Evolutionary conservation across 2,797 vertebrate genomes (phyloP), one percentile per base, ranked within the genome.

Genomic region (Eulemur albifrons): DNA sequence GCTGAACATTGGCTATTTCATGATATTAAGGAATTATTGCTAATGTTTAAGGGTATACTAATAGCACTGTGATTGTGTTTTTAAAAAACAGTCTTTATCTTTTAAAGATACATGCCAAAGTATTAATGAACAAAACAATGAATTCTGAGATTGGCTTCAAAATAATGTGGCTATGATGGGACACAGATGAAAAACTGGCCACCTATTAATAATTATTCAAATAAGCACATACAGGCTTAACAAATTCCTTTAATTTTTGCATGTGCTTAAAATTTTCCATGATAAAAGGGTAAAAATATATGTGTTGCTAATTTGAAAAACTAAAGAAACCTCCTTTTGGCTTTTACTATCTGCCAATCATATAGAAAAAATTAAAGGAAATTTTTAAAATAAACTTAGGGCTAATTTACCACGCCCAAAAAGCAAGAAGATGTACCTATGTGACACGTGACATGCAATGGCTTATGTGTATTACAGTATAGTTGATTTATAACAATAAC

Each of bases 21-120:
- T 21, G 7, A 50, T 38, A 73, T 61, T 45, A 65, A 87, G 4
- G 40, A 96, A 69, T 27, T 69, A 67, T 12, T 79, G 50, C 25
- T 94, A 87, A 90, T 87, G 72, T 84, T 81, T 40, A 69, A 35
- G 17, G 25, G 10, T 32, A 11, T 43, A 15, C 54, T 75, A 85
- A 75, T 48, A 35, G 17, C 80, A 87, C 18, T 77, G 7, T 50
- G 38, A 87, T 54, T 38, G n/a, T 79, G 32, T 50, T 83, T 72
- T 13, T 43, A 90, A 57, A 96, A 94, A 59, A 23, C 25, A 69
- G 35, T 2, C 61, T 72, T 83, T 85, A 69, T 30, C 52, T 69
- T 90, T 69, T 90, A 75, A 95, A 93, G 38, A 88, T 63, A 86
- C 15, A 92, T 80, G 43, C 9, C 43, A 9, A 86, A 95, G 61